Evolutionary conservation across 1,140 invertebrate species (phyloP), one percentile per base, ranked within the genome.

Genomic region (Tetragonula clypearis): DNA sequence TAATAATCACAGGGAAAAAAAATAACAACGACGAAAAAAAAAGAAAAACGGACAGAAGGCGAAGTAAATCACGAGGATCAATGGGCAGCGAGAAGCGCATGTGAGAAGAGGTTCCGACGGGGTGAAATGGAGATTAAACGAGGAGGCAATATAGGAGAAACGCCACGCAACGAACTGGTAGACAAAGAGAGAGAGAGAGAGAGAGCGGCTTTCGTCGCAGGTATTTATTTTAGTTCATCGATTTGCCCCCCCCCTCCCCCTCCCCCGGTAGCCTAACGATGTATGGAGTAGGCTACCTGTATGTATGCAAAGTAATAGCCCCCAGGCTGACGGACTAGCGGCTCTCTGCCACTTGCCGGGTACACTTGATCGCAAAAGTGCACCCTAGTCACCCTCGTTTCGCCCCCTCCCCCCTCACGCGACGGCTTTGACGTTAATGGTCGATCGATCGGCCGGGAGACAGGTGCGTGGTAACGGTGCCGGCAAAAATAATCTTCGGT

Each of bases 191-290:
- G 21, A 69, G 76, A 30, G 30, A 30, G 76, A 74, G 41, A 60
- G 75, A 78, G 21, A 69, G 76, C 82, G 41, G 71, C 79, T 88
- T 86, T 88, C 84, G 85, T 86, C 88, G 80, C 84, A 30, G 86
- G 56, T 87, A 89, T 89, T 91, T 89, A 89, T 91, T 91, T 91
- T 89, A 89, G 87, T 84, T 90, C 86, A 91, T 91, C 86, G 90
- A 91, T 91, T 91, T 88, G 77, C 72, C 69, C 5, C 72, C 69
- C 5, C 41, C 41, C 41, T 41, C 41, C 5, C 5, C 5, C 41
- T 8, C 8, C 6, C 8, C 41, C 41, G 0, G 6, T 65, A 60
- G 85, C 78, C 41, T 68, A 66, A 26, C 79, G 56, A 56, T 86
- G 80, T 86, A 76, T 23, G 56, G 77, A 83, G 35, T 35, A 80